These are phyloP conservation scores for Leptestheria dahalacensis DNA, from an alignment of 1,140 invertebrate species.

Conservation along the genomic window DNA sequence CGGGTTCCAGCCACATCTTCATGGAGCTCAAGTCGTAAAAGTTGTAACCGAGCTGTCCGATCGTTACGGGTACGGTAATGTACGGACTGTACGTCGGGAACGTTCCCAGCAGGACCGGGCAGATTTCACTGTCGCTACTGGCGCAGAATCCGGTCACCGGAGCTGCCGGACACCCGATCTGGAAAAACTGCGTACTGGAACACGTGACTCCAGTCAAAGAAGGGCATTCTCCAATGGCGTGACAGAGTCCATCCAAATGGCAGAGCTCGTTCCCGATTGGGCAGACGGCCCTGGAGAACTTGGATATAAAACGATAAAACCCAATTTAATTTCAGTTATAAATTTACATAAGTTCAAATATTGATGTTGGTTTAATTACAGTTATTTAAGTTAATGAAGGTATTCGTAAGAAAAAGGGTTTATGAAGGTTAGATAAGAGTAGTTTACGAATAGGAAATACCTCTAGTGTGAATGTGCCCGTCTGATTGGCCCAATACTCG, in stretches of 20 bases:
- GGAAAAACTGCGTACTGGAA: not conserved
- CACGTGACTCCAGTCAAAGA: not conserved
- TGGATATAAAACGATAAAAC: not conserved
- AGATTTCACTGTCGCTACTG: not conserved
- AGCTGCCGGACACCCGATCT: not conserved
- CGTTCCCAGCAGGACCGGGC: not conserved
- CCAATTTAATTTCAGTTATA: not conserved
- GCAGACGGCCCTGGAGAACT: conserved; percentile 1
- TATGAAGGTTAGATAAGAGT: no score
- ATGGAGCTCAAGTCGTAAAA: not conserved
- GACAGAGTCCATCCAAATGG: conserved; percentile 2
- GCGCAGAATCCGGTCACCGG: not conserved
- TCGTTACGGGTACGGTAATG: not conserved
- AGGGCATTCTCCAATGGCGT: not conserved
- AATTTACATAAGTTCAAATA: no score
- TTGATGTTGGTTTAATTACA: no score
- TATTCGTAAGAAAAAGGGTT: no score
- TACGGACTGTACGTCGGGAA: not conserved
- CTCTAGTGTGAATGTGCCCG: not conserved
- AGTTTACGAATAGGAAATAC: not conserved
- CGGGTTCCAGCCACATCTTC: not conserved
- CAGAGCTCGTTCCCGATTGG: not conserved
- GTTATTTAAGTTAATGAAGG: no score
- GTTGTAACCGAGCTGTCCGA: not conserved
- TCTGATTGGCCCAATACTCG: conserved; percentile 1